Evolutionary conservation across 2,113 vertebrate species (phyloP), one percentile per base, ranked within the genome.

Genomic region (Alouatta palliata): DNA sequence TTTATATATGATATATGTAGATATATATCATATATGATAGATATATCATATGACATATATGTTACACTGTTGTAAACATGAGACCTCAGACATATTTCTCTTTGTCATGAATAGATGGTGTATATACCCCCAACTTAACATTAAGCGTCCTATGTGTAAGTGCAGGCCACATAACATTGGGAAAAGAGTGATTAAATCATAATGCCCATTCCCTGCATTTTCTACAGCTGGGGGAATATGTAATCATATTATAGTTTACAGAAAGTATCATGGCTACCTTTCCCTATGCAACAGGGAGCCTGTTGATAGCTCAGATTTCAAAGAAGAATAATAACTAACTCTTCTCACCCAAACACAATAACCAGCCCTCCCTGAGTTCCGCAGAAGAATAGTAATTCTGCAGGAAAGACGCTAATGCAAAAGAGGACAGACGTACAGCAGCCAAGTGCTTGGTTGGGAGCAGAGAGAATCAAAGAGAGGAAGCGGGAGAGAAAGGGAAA

Each of bases 381-480:
- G 32, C 27, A 49, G 30, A 52, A 80, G 25, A 92, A 43, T 52
- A n/a, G 54, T 64, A 43, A 90, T 96, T 92, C 56, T 92, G 12
- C 32, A 66, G 70, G 75, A 56, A 84, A 45, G 80, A 89, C 1
- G 30, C 14, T 45, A 21, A 64, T 70, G 43, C 30, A 30, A 27
- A 81, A 20, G 47, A 86, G 45, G 35, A 88, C 16, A 73, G 11
- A 93, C 37, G 61, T 52, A 17, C 3, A 25, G 61, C 43, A 30
- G 27, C 8, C 80, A 54, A 20, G 6, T 43, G 4, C 30, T 45
- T n/a, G 45, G 35, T 2, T 9, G 37, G 40, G 19, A 19, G 21
- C 21, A 1, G 32, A 66, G 52, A 25, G 54, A 6, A 3, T 8
- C 23, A 14, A 3, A 54, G 27, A 40, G 3, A 43, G 61, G 23